phyloP scores from a whole-genome alignment of 2,888 invertebrate genomes.

The Orthosia cruda region DNA sequence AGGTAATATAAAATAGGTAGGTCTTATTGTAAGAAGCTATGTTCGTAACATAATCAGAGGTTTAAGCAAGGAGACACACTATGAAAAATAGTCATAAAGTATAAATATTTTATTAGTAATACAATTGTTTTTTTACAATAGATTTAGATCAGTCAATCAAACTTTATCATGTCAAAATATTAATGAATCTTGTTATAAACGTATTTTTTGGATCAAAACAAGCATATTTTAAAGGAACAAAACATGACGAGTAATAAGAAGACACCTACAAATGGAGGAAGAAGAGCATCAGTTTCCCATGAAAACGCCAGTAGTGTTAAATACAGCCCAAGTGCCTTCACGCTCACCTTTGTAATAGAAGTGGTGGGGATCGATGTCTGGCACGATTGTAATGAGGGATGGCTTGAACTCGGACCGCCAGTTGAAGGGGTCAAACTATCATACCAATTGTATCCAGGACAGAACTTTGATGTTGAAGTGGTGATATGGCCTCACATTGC shows the following conservation, averaged over 20 bases:
- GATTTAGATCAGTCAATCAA: neutral
- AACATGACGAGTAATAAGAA: constrained; percentile 59
- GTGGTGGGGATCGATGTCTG: constrained; percentile 82
- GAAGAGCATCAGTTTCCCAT: constrained; percentile 53
- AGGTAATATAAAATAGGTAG: too few species aligned
- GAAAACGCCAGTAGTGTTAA: constrained; percentile 54
- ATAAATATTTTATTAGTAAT: neutral
- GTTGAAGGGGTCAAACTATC: constrained; percentile 81
- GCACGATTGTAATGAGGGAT: constrained; percentile 83
- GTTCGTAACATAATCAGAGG: too few species aligned
- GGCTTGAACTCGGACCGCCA: constrained; percentile 72
- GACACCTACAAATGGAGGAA: constrained; percentile 63
- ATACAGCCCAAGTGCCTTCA: constrained; percentile 81
- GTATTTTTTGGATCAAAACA: constrained; percentile 5
- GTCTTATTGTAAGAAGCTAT: too few species aligned
- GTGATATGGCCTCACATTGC: constrained; percentile 85
- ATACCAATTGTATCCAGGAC: constrained; percentile 83
- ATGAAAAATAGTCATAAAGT: neutral
- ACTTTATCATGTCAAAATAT: constrained; percentile 22
- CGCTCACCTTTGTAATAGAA: constrained; percentile 85
- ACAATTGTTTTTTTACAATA: too few species aligned
- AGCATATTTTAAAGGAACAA: neutral
- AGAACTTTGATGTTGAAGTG: constrained; percentile 81
- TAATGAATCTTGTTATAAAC: neutral
- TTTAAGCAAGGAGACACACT: too few species aligned